Conservation (phyloP, 2,888 invertebrate species). For the Meiosimyza decipiens region DNA sequence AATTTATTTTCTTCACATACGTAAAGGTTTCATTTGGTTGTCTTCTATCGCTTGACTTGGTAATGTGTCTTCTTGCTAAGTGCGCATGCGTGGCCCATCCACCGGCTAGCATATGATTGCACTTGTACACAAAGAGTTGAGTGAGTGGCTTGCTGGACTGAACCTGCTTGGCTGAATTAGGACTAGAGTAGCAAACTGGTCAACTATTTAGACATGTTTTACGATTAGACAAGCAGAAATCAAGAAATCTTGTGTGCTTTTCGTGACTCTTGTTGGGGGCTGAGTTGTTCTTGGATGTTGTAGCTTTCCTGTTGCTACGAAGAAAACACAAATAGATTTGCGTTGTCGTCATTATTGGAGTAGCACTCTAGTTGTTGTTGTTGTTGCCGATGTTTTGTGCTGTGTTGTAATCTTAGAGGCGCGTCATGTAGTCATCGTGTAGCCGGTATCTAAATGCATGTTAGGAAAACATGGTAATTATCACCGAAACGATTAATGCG, state of each 20-base stretch:
- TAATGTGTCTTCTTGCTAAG: no score
- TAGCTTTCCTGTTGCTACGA: no score
- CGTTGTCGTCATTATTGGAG: no score
- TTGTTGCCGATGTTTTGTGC: not conserved
- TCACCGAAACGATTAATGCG: constrained; percentile 18
- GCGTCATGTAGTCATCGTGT: constrained; percentile 26
- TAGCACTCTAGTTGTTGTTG: not conserved
- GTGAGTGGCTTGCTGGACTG: no score
- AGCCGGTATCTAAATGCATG: constrained; percentile 22
- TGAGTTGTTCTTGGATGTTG: not conserved
- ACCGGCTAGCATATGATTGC: no score
- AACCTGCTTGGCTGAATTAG: no score
- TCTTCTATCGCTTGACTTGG: no score
- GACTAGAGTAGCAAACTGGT: not conserved
- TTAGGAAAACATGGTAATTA: constrained; percentile 26
- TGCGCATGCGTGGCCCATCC: no score
- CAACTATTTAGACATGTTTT: constrained; percentile 14
- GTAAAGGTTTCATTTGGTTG: no score
- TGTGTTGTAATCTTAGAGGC: constrained; percentile 17
- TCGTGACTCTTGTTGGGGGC: constrained; percentile 6
- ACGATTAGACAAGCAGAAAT: constrained; percentile 19
- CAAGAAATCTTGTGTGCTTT: constrained; percentile 3
- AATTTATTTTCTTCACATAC: no score
- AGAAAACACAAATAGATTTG: no score
- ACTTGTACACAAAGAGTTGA: no score